Percentiles rank a stretch among this genome's conserved stretches.
Conservation (phyloP, 2,888 invertebrate genomes). For the Drosophila eohydei region DNA sequence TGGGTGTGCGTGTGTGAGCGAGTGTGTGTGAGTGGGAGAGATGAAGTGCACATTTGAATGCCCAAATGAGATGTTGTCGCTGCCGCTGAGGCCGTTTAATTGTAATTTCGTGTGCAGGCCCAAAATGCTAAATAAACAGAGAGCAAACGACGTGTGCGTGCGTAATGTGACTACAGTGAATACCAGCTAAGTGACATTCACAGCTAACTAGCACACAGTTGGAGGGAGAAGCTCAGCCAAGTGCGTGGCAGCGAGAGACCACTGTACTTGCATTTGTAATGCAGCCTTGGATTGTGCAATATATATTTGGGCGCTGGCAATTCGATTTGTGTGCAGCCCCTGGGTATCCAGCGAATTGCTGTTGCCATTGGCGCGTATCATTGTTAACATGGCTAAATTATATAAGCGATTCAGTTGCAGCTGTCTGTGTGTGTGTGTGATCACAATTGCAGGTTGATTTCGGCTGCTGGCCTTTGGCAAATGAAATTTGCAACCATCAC, state of each 20-base stretch:
- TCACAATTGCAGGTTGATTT: constrained; percentile 51
- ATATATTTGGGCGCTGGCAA: constrained; percentile 54
- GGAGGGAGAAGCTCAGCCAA: not conserved
- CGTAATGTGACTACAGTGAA: constrained; percentile 37
- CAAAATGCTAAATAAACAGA: constrained; percentile 61
- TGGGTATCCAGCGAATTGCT: constrained; percentile 9
- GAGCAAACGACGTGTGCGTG: constrained; percentile 26
- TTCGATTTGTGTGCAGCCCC: constrained; percentile 55
- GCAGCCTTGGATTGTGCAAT: constrained; percentile 57
- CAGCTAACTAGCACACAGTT: not conserved
- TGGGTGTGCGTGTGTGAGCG: not conserved
- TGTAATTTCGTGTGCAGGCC: constrained; percentile 66
- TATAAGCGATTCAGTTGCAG: constrained; percentile 43
- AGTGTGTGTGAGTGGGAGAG: constrained; percentile 2
- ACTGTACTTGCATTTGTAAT: constrained; percentile 50
- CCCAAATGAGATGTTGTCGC: constrained; percentile 46
- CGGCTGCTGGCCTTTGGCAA: constrained; percentile 18
- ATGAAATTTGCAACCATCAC: constrained; percentile 40
- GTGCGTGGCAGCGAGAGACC: not conserved
- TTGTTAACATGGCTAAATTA: constrained; percentile 69
- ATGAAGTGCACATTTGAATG: constrained; percentile 45
- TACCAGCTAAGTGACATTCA: not conserved
- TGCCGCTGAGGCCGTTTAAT: constrained; percentile 61
- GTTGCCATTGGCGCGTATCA: constrained; percentile 42
- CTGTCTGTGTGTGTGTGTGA: not conserved